Evolutionary conservation across 1,140 invertebrate species (phyloP).

Genomic region (Calephelis virginiensis): DNA sequence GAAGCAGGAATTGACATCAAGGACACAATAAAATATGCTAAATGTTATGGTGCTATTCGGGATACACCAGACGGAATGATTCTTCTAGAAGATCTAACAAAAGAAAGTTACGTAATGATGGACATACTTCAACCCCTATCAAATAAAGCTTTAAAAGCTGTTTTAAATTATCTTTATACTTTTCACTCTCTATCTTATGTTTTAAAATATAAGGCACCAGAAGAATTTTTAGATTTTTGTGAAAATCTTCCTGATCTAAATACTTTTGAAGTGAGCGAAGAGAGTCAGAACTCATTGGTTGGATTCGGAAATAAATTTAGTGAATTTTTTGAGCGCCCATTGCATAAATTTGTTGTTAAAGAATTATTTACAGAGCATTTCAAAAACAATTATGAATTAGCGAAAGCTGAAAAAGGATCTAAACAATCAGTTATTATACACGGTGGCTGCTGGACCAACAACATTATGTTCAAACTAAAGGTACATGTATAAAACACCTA

Average conservation of each 20-base stretch:
- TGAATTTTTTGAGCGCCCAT: background rate
- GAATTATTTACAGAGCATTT: slow-evolving; percentile 2
- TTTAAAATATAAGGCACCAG: slow-evolving; percentile 1
- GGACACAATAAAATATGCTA: slow-evolving; percentile 1
- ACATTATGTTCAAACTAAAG: slow-evolving; percentile 11
- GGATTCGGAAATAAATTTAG: slow-evolving; percentile 3
- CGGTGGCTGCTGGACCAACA: slow-evolving; percentile 10
- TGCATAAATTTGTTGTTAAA: background rate
- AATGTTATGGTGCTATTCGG: background rate
- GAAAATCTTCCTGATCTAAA: background rate
- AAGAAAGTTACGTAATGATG: slow-evolving; percentile 60
- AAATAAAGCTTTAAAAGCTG: slow-evolving; percentile 43
- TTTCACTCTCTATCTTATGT: slow-evolving; percentile 9
- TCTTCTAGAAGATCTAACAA: slow-evolving; percentile 75
- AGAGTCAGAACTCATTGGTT: background rate
- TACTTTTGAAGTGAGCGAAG: background rate
- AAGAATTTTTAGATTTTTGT: slow-evolving; percentile 45
- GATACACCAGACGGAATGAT: slow-evolving; percentile 4
- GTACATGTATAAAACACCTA: background rate
- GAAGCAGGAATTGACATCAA: background rate
- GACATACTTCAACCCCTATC: slow-evolving; percentile 65
- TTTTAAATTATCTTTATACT: background rate
- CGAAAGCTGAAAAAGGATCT: background rate
- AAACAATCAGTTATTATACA: slow-evolving; percentile 13
- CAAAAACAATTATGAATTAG: background rate